Conservation (phyloP, 2,113 vertebrate genomes). For the Vulpes ferrilata region DNA sequence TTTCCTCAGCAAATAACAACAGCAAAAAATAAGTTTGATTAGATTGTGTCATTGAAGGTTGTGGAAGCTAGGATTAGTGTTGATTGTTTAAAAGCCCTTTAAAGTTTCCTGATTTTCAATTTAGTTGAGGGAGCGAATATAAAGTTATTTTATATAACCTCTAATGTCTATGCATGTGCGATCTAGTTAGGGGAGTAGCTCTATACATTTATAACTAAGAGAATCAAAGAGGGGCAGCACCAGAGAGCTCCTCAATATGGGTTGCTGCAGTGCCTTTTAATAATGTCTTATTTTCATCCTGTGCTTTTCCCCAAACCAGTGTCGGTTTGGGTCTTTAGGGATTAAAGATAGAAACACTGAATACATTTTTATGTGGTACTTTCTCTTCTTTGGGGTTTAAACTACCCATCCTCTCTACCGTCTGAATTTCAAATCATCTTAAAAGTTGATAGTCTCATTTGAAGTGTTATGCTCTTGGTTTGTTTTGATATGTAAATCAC, state of each 20-base stretch:
- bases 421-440: constrained; percentile 54
- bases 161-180: not conserved
- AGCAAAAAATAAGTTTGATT: not conserved
- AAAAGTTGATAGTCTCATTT: constrained; percentile 8
- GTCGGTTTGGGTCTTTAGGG: not conserved
- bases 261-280: not conserved
- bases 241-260: not conserved
- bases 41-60: not conserved
- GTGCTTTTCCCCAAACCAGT: not conserved
- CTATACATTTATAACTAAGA: not conserved
- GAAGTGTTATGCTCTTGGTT: not conserved
- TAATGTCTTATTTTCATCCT: not conserved
- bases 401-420: not conserved
- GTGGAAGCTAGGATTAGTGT: not conserved
- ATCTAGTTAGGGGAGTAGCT: not conserved
- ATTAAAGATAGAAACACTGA: not conserved
- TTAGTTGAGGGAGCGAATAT: not conserved
- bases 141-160: constrained; percentile 1
- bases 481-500: constrained; percentile 47
- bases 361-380: not conserved
- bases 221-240: not conserved
- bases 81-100: not conserved
- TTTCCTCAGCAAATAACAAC: not conserved
- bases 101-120: not conserved
- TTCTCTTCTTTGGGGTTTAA: not conserved